phyloP scores from a whole-genome alignment of 2,113 vertebrate species.

The Arizona elegans region DNA sequence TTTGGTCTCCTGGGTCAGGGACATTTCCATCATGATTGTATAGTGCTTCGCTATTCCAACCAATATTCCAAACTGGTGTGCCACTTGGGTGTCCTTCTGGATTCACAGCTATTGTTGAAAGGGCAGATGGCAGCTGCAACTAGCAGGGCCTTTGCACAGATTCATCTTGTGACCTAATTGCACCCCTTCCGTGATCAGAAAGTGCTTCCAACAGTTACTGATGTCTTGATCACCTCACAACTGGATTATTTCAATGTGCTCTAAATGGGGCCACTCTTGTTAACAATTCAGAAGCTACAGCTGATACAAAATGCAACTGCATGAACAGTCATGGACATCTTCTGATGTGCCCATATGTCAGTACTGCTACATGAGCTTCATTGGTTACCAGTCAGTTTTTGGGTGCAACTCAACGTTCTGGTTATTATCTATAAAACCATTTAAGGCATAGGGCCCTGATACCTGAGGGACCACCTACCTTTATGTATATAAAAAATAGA shows the following conservation, averaged over 20 bases:
- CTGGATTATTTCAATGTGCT: no score
- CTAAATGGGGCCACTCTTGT: neutral
- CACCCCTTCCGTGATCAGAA: neutral
- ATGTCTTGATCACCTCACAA: no score
- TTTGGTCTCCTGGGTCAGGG: neutral
- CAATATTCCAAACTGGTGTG: neutral
- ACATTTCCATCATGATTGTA: no score
- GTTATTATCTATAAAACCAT: neutral
- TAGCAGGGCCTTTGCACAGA: neutral
- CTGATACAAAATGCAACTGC: neutral
- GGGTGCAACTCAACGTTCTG: neutral
- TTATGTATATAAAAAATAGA: neutral
- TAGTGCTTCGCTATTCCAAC: neutral
- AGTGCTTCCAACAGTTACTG: neutral
- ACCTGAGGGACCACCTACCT: neutral
- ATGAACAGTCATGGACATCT: neutral
- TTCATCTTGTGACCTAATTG: neutral
- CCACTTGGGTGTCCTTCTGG: neutral
- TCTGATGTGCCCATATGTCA: neutral
- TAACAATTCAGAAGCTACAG: neutral
- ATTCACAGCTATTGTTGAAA: neutral
- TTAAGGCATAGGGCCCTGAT: neutral
- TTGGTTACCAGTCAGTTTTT: neutral
- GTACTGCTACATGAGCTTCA: neutral
- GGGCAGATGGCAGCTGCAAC: neutral